Conservation (phyloP, 2,797 vertebrate genomes). For the Lemur catta region DNA sequence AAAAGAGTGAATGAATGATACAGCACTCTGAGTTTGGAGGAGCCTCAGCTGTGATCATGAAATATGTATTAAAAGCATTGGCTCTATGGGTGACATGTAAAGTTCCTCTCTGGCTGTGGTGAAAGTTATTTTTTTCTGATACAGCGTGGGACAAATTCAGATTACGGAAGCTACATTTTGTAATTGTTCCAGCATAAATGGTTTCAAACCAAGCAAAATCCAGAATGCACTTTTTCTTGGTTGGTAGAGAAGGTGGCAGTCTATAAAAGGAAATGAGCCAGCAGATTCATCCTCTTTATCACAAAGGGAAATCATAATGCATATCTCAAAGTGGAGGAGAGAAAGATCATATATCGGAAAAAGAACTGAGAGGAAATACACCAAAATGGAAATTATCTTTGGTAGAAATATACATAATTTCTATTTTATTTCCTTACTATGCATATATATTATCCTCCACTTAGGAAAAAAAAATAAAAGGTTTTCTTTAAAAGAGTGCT, state of each 20-base stretch:
- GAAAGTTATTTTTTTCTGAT: constrained; percentile 62
- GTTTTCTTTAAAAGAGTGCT: constrained; percentile 16
- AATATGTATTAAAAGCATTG: constrained; percentile 71
- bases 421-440: constrained; percentile 39
- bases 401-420: constrained; percentile 7
- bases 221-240: constrained; percentile 50
- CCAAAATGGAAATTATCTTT: constrained; percentile 16
- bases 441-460: constrained; percentile 35
- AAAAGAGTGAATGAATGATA: constrained; percentile 72
- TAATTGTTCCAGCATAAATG: constrained; percentile 66
- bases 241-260: constrained; percentile 55
- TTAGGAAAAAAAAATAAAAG: neutral
- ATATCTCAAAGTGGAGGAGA: neutral
- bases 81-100: constrained; percentile 64
- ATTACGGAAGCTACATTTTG: constrained; percentile 66
- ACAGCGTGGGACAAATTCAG: constrained; percentile 60
- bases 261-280: constrained; percentile 64
- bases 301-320: constrained; percentile 48
- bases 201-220: constrained; percentile 68
- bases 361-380: constrained; percentile 4
- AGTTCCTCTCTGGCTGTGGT: constrained; percentile 66
- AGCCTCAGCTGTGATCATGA: constrained; percentile 66
- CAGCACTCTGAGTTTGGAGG: constrained; percentile 63
- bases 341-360: neutral
- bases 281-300: constrained; percentile 46